Conservation (phyloP, 1,140 invertebrate genomes). For the Sinonovacula constricta region DNA sequence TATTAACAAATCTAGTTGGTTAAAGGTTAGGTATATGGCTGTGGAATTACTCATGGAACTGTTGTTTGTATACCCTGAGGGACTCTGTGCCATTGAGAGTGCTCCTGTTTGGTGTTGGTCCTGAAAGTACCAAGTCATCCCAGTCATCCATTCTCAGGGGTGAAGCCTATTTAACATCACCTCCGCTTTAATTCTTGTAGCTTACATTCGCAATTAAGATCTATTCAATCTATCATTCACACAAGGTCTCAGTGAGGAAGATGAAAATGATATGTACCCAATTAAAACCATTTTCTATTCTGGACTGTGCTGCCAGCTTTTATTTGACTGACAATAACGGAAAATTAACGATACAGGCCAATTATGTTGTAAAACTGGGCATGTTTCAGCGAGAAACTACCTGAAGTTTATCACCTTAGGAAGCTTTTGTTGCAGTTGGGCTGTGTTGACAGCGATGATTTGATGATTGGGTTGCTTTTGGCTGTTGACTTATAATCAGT, state of each 20-base stretch:
- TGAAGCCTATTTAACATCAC: no score
- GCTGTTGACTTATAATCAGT: neutral
- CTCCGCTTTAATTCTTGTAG: no score
- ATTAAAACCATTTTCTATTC: constrained; percentile 42
- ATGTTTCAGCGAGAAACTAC: constrained; percentile 17
- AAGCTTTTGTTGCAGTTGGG: neutral
- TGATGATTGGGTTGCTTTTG: neutral
- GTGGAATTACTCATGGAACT: no score
- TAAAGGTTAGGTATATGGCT: no score
- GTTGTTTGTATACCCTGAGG: no score
- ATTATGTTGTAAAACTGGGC: constrained; percentile 38
- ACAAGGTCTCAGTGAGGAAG: constrained; percentile 38
- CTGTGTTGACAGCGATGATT: neutral
- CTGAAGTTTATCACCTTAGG: neutral
- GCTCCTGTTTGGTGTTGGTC: no score
- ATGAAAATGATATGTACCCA: constrained; percentile 34
- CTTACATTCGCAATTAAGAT: constrained; percentile 37
- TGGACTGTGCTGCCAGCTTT: constrained; percentile 22
- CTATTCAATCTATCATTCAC: constrained; percentile 42
- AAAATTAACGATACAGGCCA: constrained; percentile 46
- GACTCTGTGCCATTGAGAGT: no score
- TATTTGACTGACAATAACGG: constrained; percentile 39
- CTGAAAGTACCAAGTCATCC: no score
- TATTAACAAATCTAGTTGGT: no score
- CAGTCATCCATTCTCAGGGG: no score